Base-by-base conservation (phyloP, 2,888 invertebrate species). In the Tuberolachnus salignus region DNA sequence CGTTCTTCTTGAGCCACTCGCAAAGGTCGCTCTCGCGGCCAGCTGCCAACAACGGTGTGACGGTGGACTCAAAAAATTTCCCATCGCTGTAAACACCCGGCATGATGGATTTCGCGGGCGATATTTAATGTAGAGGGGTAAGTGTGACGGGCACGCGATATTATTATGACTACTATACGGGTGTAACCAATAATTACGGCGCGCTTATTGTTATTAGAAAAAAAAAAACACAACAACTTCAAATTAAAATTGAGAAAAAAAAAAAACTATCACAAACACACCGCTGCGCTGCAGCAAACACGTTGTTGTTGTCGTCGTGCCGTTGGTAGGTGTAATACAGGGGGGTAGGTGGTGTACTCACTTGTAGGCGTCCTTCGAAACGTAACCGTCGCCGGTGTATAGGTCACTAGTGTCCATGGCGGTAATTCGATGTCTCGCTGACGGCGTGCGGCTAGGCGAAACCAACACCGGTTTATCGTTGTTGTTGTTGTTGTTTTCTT, bases 21-120 rank as follows among this genome's bases (percentile, higher is more conserved):
- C 88, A 86, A 34, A 89, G 83, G 83, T 88, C 88, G 11, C 86
- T 87, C 82, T 88, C 88, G 74, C 88, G 87, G 2, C 88, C 88
- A 42, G 86, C 85, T 78, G 85, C 86, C 19, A 89, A 82, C 85
- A 88, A 86, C 51, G 87, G 87, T 70, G 86, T 85, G 13, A 88
- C 86, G 0, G 86, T 86, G 73, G 86, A 84, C 80, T 87, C 87
- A 80, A 87, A 88, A 81, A 85, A 87, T 63, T 87, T 87, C 8
- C 84, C 83, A 80, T 85, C 84, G 72, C 86, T 86, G 82, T 19
- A 84, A 84, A 67, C 59, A 51, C 67, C 78, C 57, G 46, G 66
- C 64, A 75, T 75, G 46, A 49, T 34, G 66, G 64, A 64, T 46
- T 19, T 42, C 4, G 63, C 63, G 51, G 26, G 61, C 34, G 34